Conservation (phyloP, 1,140 invertebrate species). For the Notospermus geniculatus region DNA sequence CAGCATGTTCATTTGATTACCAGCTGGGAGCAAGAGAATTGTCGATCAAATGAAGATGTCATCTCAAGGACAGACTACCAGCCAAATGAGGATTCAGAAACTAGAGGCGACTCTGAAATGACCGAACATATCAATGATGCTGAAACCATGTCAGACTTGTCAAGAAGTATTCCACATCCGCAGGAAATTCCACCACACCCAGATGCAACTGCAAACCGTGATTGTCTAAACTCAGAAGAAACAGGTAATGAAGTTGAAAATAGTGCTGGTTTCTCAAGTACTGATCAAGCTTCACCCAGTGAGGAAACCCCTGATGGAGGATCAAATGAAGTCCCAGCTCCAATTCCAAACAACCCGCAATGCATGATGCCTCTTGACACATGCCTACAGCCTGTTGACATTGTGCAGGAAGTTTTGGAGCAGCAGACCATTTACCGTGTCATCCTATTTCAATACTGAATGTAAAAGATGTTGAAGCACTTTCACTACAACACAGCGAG, state of each 20-base stretch:
- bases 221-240: too few relatives aligned
- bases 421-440: slow-evolving; percentile 12
- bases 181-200: too few relatives aligned
- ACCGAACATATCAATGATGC: too few relatives aligned
- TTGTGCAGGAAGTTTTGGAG: too few relatives aligned
- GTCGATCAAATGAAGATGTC: too few relatives aligned
- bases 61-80: not conserved
- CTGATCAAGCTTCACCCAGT: not conserved
- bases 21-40: not conserved
- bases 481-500: not conserved
- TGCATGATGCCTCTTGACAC: slow-evolving; percentile 15
- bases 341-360: too few relatives aligned
- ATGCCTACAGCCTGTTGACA: too few relatives aligned
- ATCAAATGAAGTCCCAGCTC: not conserved
- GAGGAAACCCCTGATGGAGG: not conserved
- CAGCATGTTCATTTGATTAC: not conserved
- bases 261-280: not conserved
- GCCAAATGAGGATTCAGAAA: not conserved
- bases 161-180: too few relatives aligned
- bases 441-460: not conserved
- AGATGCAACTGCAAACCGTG: too few relatives aligned
- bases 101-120: too few relatives aligned
- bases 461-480: not conserved
- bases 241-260: not conserved
- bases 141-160: too few relatives aligned